Base-by-base conservation (phyloP, 2,797 vertebrate genomes). In the Sciurus vulgaris region DNA sequence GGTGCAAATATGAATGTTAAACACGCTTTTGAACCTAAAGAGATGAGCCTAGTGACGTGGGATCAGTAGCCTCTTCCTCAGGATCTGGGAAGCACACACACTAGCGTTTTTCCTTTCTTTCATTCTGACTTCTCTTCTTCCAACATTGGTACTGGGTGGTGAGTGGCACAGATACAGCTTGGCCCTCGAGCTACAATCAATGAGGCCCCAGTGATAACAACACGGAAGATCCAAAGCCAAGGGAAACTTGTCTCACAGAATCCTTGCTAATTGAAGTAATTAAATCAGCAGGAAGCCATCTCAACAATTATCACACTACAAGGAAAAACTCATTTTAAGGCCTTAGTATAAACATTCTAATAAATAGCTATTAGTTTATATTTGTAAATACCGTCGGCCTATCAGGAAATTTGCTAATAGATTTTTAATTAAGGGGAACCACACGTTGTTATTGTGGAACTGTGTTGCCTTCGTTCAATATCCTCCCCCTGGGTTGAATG, bases 361-460 rank as follows among this genome's bases (percentile, higher is more conserved):
- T 97, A 98, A 96, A 96, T 91, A 97, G 96, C 97, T 97, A 97
- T 97, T 97, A 91, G 97, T 97, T 97, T 97, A 96, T 97, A 97
- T 98, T 97, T 97, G 96, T 96, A 97, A 98, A 97, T 96, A 97
- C 97, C 87, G 94, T 65, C 3, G 1, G 89, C 89, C 96, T 97
- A 97, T 98, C 95, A 97, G 93, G 95, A 98, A 97, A 96, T 97
- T 96, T 96, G 94, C 93, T 97, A 97, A 98, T 97, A 96, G 96
- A 96, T 96, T 97, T 98, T 98, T 98, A 98, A 97, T 98, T 98
- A 97, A 97, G 89, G 89, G 81, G 38, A 96, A 94, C 59, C 11
- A 13, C 63, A 14, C 73, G 30, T 61, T 24, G 95, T 97, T 92
- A 44, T 92, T 54, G 74, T 7, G 54, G 91, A 51, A 47, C 56